Percentiles rank a stretch among this genome's conserved stretches.
Evolutionary conservation across 1,140 invertebrate genomes (phyloP).

Genomic region (Ceratitis capitata): DNA sequence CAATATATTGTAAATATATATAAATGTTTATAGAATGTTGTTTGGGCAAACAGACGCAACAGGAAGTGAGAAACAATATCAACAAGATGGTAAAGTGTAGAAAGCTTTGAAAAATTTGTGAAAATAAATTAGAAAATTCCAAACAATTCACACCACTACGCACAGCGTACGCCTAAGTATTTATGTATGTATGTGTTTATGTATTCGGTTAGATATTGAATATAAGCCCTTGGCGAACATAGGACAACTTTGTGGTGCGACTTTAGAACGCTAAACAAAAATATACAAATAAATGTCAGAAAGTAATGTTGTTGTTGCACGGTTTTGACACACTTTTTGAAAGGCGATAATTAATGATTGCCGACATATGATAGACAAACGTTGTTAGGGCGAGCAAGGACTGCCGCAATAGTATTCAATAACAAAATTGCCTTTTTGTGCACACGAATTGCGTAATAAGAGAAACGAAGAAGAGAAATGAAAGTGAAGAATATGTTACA

Average conservation of each 20-base stretch:
- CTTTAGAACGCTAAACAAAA: neutral
- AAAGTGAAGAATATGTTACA: too few species aligned
- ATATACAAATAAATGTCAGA: neutral
- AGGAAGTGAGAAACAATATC: neutral
- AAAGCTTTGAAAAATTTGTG: constrained; percentile 20
- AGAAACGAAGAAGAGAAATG: too few species aligned
- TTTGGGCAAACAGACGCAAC: neutral
- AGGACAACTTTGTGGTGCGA: neutral
- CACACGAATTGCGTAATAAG: too few species aligned
- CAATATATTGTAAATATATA: too few species aligned
- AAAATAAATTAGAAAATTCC: constrained; percentile 40
- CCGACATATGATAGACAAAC: neutral
- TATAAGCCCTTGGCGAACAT: neutral
- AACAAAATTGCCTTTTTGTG: too few species aligned
- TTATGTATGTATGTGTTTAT: neutral
- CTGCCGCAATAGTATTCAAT: constrained; percentile 24
- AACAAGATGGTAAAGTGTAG: neutral
- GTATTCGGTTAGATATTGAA: too few species aligned
- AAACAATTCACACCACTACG: neutral
- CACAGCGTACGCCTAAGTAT: neutral
- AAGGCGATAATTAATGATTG: constrained; percentile 10
- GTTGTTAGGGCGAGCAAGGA: neutral
- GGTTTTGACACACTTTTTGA: constrained; percentile 6
- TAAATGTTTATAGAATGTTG: too few species aligned
- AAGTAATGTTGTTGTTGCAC: neutral